Evolutionary conservation across 2,113 vertebrate genomes (phyloP), one percentile per base, ranked within the genome.

Genomic region (Tinamus guttatus): DNA sequence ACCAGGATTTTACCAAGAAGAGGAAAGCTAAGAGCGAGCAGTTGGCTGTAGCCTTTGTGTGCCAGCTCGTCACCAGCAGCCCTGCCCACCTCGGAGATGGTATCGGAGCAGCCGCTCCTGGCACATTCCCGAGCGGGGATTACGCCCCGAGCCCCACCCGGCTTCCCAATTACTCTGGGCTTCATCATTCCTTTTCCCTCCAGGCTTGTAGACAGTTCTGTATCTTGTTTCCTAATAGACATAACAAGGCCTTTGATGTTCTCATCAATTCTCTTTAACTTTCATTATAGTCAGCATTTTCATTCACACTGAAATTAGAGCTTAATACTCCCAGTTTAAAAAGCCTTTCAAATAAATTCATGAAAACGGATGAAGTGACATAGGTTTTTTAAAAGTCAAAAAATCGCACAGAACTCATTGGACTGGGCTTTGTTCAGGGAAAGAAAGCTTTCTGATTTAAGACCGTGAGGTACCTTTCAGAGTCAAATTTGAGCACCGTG

Each of bases 181-280:
- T 90, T 92, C 94, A 87, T 54, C 90, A 38, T 92, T 85, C 86
- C 86, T 93, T 92, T 74, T 80, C 90, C 89, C 95, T 80, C 86
- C 19, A 89, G 92, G 92, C 90, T 59, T 45, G 81, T 4, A 97
- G 94, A 96, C 93, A 81, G 87, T 71, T 95, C 95, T 93, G 76
- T 91, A 91, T 94, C 94, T 92, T 88, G 90, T 95, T 94, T 94
- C 94, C 95, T 95, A 96, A 95, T 30, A 96, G 95, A 95, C 87
- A n/a, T 91, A 96, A 97, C 94, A 97, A 96, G 85, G 94, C 79
- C 92, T 96, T 96, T 91, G 86, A 97, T 95, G 95, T 97, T 93
- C 93, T 94, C 96, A 88, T 95, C 92, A 65, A 69, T 96, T 92
- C 92, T 92, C 90, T 91, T 80, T 88, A 86, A 75, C 92, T 96